Base-by-base conservation (phyloP, 1,140 invertebrate genomes). In the Heliconius congener region DNA sequence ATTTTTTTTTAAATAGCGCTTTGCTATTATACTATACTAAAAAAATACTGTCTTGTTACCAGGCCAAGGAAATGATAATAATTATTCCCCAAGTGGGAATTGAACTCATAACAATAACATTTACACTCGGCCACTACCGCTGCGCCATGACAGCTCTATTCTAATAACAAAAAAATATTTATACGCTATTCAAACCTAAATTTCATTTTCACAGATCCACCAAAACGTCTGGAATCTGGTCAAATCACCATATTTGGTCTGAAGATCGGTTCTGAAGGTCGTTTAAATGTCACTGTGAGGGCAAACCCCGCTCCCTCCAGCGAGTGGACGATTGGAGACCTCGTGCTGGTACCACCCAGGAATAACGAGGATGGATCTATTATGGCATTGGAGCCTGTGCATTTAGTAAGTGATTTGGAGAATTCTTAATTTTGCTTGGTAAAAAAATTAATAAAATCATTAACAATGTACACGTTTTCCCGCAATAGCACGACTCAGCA, bases 201-300 rank as follows among this genome's bases (percentile, higher is more conserved):
- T 13, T 73, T n/a, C 73, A 37, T 85, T 88, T 88, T 27, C 8
- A 16, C 90, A 97, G 97, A 96, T 92, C 92, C 96, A 3, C 97
- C 97, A 8, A 95, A 96, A 79, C 88, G 94, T 82, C 80, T 90
- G 78, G 91, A 94, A 19, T 84, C 87, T 0, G 95, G 92, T 74
- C 93, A 87, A 2, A 95, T 96, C 80, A 95, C 96, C 55, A 95
- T 96, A 46, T 97, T 97, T 85, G 97, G 97, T 4, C 96, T 97
- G 55, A 96, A 96, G 73, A 92, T 97, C 75, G 97, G 97, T 2
- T 95, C 96, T 70, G 95, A 95, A 73, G 97, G 96, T 46, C 92
- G 95, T 8, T 96, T 98, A 42, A 96, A 96, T 76, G 95, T 97
- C 3, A 96, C 96, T 1, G 94, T 97, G 8, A 91, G 96, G 1